Percentiles rank a stretch among this genome's conserved stretches.
Conservation (phyloP, 2,888 invertebrate genomes). For the Heliconius sara region DNA sequence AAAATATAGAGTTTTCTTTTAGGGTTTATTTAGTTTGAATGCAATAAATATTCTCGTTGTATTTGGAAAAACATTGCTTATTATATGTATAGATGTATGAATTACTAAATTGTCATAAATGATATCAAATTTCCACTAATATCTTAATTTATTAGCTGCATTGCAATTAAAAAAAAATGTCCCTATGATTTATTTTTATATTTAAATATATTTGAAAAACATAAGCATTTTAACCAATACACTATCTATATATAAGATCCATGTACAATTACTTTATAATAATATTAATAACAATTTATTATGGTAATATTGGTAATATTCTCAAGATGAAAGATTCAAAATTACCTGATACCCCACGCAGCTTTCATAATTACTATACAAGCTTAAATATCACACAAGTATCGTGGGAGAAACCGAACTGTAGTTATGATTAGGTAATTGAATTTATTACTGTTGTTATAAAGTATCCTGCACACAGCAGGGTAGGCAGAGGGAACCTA, state of each 20-base stretch:
- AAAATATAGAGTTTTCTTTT: slow-evolving; percentile 28
- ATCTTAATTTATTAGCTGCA: not conserved
- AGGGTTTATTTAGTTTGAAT: not conserved
- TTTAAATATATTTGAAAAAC: not conserved
- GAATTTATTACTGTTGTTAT: not conserved
- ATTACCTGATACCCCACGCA: slow-evolving; percentile 33
- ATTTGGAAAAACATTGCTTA: not conserved
- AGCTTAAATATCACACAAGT: slow-evolving; percentile 17
- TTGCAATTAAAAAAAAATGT: not conserved
- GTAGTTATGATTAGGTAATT: slow-evolving; percentile 5
- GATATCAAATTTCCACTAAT: not conserved
- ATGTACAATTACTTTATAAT: not conserved
- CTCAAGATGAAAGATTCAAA: slow-evolving; percentile 21
- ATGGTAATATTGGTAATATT: slow-evolving; percentile 9
- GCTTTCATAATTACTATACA: slow-evolving; percentile 33
- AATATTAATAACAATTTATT: not conserved
- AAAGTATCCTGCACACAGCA: too few species aligned
- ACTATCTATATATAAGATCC: not conserved
- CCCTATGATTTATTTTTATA: not conserved
- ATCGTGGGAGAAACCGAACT: slow-evolving; percentile 33
- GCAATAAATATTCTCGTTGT: not conserved
- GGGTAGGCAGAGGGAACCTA: too few species aligned
- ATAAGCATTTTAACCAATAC: not conserved
- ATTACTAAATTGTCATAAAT: not conserved
- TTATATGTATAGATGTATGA: not conserved